Evolutionary conservation across 1,140 invertebrate genomes (phyloP), one percentile per base, ranked within the genome.

Genomic region (Latrodectus geometricus): DNA sequence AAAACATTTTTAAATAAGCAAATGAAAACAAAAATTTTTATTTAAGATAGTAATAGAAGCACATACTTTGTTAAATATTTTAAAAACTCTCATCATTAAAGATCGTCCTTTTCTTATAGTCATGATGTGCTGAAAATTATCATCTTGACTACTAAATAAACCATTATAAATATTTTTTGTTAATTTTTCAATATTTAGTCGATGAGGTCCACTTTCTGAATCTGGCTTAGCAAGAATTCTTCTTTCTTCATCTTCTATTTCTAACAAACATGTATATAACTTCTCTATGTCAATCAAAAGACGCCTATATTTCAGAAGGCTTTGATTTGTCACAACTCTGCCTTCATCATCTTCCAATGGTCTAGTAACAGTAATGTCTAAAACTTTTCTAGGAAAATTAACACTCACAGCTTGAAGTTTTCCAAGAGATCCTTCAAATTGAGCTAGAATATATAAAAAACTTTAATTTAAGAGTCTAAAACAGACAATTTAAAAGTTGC

Each of bases 401-500:
- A 93, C 92, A 90, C 92, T 93, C 14, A 91, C 92, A 12, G 92
- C 93, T 90, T 94, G 95, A 54, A 97, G 91, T 91, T 96, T 96
- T 77, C 96, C 96, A 20, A 98, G 91, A 0, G 97, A 97, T 90
- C 97, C 97, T 92, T 98, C 97, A 92, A 98, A 97, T 89, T 97
- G 96, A 70, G 95, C 89, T 72, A 77, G 65, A 87, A 73, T 65
- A 87, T 12, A 85, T 48, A 54, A 21, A 35, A 20, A 70, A 20
- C 17, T 69, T 20, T 69, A 9, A 69, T 69, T 9, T 69, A n/a
- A 69, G 68, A 69, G 9, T 8, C 68, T 9, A 9, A 69, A 69
- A n/a, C 17, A 69, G n/a, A 69, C 8, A n/a, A n/a, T n/a, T n/a
- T n/a, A n/a, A n/a, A 2, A 20, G 7, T 66, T 66, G 14, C 61